These are phyloP conservation scores for Tenthredo notha DNA, from an alignment of 2,888 invertebrate genomes.

Conservation along the genomic window DNA sequence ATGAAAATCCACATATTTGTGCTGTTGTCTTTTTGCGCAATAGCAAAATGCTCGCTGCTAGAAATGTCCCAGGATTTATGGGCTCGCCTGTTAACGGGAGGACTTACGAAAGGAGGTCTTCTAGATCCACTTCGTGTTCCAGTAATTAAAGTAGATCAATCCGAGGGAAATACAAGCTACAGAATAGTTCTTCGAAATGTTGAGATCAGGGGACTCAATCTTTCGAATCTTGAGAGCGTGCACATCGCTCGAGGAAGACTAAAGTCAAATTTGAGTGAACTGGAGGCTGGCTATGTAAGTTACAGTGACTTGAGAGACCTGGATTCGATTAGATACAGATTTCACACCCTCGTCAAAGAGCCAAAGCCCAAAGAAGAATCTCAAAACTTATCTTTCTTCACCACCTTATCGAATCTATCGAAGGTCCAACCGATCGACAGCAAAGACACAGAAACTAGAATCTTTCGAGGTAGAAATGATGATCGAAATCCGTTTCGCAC, in stretches of 20 bases:
- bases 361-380: conserved; percentile 60
- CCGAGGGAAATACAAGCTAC: conserved; percentile 73
- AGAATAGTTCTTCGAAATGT: conserved; percentile 71
- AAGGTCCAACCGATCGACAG: not conserved
- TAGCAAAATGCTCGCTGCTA: conserved; percentile 63
- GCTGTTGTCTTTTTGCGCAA: conserved; percentile 47
- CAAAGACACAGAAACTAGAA: not conserved
- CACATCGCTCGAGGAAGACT: conserved; percentile 70
- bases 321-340: conserved; percentile 73
- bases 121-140: conserved; percentile 74
- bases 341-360: conserved; percentile 73
- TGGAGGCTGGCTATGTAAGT: conserved; percentile 74
- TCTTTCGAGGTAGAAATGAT: not conserved
- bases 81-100: conserved; percentile 71
- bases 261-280: conserved; percentile 72
- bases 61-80: conserved; percentile 74
- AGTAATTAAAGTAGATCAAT: conserved; percentile 79
- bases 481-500: not conserved
- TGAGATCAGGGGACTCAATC: conserved; percentile 71
- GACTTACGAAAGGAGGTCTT: conserved; percentile 67
- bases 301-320: conserved; percentile 71
- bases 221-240: conserved; percentile 72
- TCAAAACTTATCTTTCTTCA: not conserved
- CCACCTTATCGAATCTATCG: not conserved
- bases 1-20: conserved; percentile 21